A percentile compares a stretch with the other conserved stretches of the same genome.
Evolutionary conservation across 2,888 invertebrate genomes (phyloP).

Genomic region (Cetonia aurata): DNA sequence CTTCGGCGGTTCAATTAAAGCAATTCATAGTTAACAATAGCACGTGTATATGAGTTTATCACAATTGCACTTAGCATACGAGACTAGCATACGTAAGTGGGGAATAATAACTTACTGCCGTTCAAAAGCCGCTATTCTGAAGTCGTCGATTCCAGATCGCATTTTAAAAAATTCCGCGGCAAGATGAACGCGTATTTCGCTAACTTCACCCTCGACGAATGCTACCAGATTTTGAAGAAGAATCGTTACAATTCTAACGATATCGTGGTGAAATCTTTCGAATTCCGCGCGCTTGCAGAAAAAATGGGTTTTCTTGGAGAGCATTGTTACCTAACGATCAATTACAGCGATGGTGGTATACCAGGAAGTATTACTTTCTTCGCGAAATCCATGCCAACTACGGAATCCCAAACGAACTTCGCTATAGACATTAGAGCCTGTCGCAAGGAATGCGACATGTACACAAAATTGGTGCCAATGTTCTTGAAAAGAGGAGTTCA

Average conservation of each 20-base stretch:
- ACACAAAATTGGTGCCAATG: slow-evolving; percentile 63
- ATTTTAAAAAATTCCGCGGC: background rate
- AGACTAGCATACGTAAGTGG: no score
- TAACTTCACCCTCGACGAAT: background rate
- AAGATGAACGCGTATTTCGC: slow-evolving; percentile 16
- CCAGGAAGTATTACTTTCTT: slow-evolving; percentile 66
- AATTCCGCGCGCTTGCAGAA: slow-evolving; percentile 45
- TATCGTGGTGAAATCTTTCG: slow-evolving; percentile 48
- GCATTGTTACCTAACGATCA: slow-evolving; percentile 51
- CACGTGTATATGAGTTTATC: no score
- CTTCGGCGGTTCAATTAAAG: no score
- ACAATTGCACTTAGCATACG: no score
- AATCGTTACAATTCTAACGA: slow-evolving; percentile 4
- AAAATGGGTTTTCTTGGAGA: slow-evolving; percentile 58
- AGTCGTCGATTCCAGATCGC: background rate
- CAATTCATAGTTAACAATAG: no score
- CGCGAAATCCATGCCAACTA: slow-evolving; percentile 72
- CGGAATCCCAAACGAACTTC: slow-evolving; percentile 68
- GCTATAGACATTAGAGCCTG: slow-evolving; percentile 67
- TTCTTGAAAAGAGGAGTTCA: slow-evolving; percentile 58
- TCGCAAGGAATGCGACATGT: slow-evolving; percentile 65
- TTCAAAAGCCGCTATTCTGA: no score
- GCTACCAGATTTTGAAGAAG: slow-evolving; percentile 30
- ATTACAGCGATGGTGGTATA: slow-evolving; percentile 24
- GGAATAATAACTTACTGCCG: no score